A percentile compares a stretch with the other conserved stretches of the same genome.
These are phyloP conservation scores for Sebastes schlegelii DNA, from an alignment of 2,113 vertebrate species.

Conservation along the genomic window DNA sequence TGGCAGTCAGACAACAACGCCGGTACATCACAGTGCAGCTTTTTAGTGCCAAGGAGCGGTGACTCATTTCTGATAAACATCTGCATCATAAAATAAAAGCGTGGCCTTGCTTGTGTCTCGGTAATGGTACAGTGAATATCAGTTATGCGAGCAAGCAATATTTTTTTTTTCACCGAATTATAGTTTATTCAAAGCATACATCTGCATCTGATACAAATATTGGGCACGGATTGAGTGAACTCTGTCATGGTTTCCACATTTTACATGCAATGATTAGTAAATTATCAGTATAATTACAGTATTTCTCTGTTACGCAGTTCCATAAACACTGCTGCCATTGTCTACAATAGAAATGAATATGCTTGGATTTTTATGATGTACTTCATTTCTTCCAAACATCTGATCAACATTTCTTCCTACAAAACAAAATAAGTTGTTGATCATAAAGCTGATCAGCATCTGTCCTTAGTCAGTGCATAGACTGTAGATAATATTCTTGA, in stretches of 20 bases:
- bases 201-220: conserved; percentile 63
- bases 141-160: conserved; percentile 71
- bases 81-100: conserved; percentile 81
- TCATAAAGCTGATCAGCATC: not conserved
- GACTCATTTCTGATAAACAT: conserved; percentile 85
- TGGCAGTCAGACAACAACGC: conserved; percentile 77
- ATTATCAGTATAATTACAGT: conserved; percentile 52
- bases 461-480: conserved; percentile 9
- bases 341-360: conserved; percentile 34
- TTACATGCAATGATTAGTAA: conserved; percentile 47
- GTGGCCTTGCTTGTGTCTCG: conserved; percentile 69
- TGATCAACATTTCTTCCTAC: conserved; percentile 3
- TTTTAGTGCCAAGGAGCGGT: conserved; percentile 61
- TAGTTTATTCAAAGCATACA: conserved; percentile 62
- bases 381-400: conserved; percentile 37
- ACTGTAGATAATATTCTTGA: not conserved
- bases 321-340: conserved; percentile 45
- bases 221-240: conserved; percentile 55
- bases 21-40: conserved; percentile 74
- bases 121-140: conserved; percentile 78
- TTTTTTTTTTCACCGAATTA: conserved; percentile 39
- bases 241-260: conserved; percentile 65
- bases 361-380: conserved; percentile 38
- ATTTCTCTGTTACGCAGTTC: conserved; percentile 41
- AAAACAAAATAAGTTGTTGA: conserved; percentile 22